These are phyloP conservation scores for Lethrus apterus DNA, from an alignment of 1,140 invertebrate genomes.

Conservation along the genomic window DNA sequence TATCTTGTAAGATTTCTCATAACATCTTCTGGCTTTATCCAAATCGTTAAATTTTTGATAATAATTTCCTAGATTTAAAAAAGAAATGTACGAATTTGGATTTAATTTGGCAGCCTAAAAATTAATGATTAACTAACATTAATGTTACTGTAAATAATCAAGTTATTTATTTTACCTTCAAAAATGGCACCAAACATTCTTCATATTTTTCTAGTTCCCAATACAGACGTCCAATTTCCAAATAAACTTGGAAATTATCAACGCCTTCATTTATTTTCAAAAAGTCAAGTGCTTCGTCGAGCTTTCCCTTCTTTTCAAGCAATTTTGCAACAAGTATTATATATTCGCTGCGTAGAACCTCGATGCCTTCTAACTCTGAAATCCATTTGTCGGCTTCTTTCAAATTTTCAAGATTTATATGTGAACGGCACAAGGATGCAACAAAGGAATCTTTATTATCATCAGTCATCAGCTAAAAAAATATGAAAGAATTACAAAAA, in stretches of 20 bases:
- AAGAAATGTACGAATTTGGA: conserved; percentile 62
- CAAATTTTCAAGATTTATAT: conserved; percentile 32
- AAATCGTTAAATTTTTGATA: conserved; percentile 57
- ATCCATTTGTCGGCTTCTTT: conserved; percentile 30
- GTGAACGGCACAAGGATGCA: conserved; percentile 22
- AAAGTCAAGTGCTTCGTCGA: conserved; percentile 47
- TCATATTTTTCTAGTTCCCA: conserved; percentile 55
- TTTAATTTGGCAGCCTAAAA: conserved; percentile 61
- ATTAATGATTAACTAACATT: conserved; percentile 1
- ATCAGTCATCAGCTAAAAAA: conserved; percentile 14
- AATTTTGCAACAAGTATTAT: conserved; percentile 37
- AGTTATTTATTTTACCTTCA: no score
- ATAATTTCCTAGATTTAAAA: conserved; percentile 68
- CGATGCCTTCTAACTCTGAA: conserved; percentile 26
- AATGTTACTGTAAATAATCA: conserved; percentile 12
- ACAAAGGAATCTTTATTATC: conserved; percentile 10
- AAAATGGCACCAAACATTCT: conserved; percentile 54
- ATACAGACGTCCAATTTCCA: conserved; percentile 59
- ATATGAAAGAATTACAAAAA: not conserved
- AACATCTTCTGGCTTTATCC: conserved; percentile 69
- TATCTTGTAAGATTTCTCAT: conserved; percentile 71
- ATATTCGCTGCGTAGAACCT: conserved; percentile 13
- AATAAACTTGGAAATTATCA: conserved; percentile 48
- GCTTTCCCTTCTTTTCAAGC: conserved; percentile 45
- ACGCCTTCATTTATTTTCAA: conserved; percentile 43